Evolutionary conservation across 2,888 invertebrate genomes (phyloP), one percentile per base, ranked within the genome.

Genomic region (Margaritifera margaritifera): DNA sequence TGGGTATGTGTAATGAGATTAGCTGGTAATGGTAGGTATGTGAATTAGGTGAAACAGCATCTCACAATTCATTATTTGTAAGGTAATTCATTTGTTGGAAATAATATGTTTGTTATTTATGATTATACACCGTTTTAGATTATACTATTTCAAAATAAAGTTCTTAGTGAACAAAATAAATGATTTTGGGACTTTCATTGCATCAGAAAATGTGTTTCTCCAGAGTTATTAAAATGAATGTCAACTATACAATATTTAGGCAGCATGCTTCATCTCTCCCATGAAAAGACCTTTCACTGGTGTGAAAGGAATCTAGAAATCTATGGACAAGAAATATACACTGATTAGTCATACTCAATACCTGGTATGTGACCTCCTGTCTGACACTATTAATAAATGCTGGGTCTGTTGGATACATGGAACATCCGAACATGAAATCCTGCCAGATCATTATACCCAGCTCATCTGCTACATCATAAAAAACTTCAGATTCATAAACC

Each of bases 391-490:
- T 85, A 31, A 98, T 90, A 90, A 95, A 99, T 1, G 92, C 91
- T 0, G 90, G 83, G 69, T 93, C 92, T 0, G 93, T 92, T 0
- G 98, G 98, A 90, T 99, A 99, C 94, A 99, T 94, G 25, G 95
- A 93, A 87, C 97, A 98, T 0, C 98, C 98, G 89, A 98, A 99
- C 94, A 98, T 95, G 87, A 98, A 94, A 89, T 99, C 99, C 78
- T 99, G 98, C 98, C 98, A 99, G 67, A 99, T 93, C 84, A 99
- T 91, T 61, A 99, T 94, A 1, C 99, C 99, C 63, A 95, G 91
- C 85, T 94, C 92, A 87, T 99, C 98, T 67, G 97, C 96, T 53
- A 94, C 88, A 75, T 90, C 83, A 88, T 99, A 99, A 90, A 99
- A 98, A 69, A 93, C 92, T 80, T 98, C 95, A 0, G 94, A 93